phyloP scores from a whole-genome alignment of 92 coral and sea anemone genomes.

The Palythoa heliodiscus region DNA sequence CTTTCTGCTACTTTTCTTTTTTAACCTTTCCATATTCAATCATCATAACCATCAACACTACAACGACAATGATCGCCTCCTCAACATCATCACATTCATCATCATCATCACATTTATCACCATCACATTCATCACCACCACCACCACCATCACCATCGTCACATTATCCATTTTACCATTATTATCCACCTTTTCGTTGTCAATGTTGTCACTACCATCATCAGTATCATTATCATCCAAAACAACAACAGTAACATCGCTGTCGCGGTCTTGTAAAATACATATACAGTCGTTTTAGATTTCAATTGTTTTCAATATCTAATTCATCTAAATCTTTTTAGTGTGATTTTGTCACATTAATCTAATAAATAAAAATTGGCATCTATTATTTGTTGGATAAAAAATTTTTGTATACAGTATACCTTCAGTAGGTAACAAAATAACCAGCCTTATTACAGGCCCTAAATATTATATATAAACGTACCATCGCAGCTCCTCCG shows the following conservation, averaged over 20 bases:
- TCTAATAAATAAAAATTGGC: too few relatives aligned
- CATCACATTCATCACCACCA: too few relatives aligned
- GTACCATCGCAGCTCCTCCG: constrained; percentile 87
- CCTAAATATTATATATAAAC: neutral
- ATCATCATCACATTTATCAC: too few relatives aligned
- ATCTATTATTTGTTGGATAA: too few relatives aligned
- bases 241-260: neutral
- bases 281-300: too few relatives aligned
- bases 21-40: too few relatives aligned
- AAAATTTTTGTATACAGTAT: too few relatives aligned
- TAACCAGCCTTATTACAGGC: neutral
- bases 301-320: too few relatives aligned
- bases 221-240: neutral
- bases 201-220: neutral
- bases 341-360: neutral
- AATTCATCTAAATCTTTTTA: neutral
- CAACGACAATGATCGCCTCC: neutral
- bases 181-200: neutral
- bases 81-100: too few relatives aligned
- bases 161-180: neutral
- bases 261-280: neutral
- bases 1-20: too few relatives aligned
- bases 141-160: neutral
- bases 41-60: neutral
- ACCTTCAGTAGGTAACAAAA: neutral